A percentile compares a stretch with the other conserved stretches of the same genome.
These are phyloP conservation scores for Rotaria macrura DNA, from an alignment of 2,888 invertebrate species.

Conservation along the genomic window DNA sequence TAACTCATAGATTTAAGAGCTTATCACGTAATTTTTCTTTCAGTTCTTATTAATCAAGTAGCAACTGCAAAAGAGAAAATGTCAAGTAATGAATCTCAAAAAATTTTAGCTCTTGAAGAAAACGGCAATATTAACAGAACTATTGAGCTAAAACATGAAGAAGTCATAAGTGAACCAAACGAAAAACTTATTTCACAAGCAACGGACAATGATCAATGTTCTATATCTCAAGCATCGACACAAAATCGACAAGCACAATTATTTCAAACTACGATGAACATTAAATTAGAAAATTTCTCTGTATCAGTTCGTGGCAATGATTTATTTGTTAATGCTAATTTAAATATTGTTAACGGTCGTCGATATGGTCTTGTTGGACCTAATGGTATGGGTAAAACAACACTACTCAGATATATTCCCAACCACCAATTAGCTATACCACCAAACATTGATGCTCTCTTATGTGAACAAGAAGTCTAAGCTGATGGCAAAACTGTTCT, in stretches of 20 bases:
- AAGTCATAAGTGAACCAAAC: background rate
- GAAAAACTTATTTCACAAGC: conserved; percentile 21
- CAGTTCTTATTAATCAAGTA: background rate
- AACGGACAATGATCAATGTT: conserved; percentile 65
- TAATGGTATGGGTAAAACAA: conserved; percentile 98
- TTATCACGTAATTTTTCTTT: no score
- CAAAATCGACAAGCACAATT: conserved; percentile 19
- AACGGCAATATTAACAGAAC: background rate
- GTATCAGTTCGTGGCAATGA: conserved; percentile 94
- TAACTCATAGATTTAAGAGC: no score
- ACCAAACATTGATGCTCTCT: conserved; percentile 82
- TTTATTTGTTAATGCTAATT: conserved; percentile 83
- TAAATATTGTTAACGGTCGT: conserved; percentile 80
- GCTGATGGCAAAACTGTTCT: conserved; percentile 87
- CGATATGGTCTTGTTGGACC: conserved; percentile 95
- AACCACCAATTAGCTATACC: conserved; percentile 82
- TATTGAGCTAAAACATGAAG: background rate
- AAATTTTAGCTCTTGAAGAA: background rate
- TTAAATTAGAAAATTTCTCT: conserved; percentile 73
- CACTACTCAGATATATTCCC: conserved; percentile 79
- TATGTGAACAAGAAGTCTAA: conserved; percentile 92
- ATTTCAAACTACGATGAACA: conserved; percentile 27
- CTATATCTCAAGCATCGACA: conserved; percentile 62
- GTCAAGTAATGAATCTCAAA: background rate
- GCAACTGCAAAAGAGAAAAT: background rate